Evolutionary conservation across 2,797 vertebrate species (phyloP), one percentile per base, ranked within the genome.

Genomic region (Dryobates pubescens): DNA sequence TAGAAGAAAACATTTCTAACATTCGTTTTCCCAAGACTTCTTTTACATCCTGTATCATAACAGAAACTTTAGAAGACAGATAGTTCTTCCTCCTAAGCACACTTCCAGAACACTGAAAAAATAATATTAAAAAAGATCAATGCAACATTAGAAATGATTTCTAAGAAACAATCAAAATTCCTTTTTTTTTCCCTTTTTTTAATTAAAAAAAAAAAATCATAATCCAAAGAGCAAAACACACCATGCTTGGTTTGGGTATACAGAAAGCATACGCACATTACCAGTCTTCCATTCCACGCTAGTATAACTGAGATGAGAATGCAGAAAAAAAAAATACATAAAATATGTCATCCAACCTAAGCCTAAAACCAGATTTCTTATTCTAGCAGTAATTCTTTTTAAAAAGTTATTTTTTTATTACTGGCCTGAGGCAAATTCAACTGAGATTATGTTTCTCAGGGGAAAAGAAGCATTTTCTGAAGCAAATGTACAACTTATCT

Each of bases 371-470:
- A 49, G 17, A 67, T 32, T 75, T 74, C 77, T 74, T 80, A 56
- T 84, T 84, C 18, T 62, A 79, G 47, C 18, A 80, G 69, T 43
- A 76, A 90, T 54, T 81, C 16, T 69, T 82, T 71, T 82, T 3
- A 3, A 36, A 47, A 71, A 30, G n/a, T 79, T 74, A 67, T 58
- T 61, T 26, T 26, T 82, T 63, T 63, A 82, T 92, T 90, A 93
- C 36, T 84, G 45, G 45, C 29, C 51, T 59, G 72, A 93, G 78
- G 65, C 45, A 92, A 93, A 88, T 72, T 86, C 80, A 88, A 56
- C 27, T 13, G 26, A 88, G 58, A 70, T 68, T 85, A 90, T 85
- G 59, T 7, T 82, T 85, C 91, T 83, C 74, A 54, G 54, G 81
- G 75, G 95, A 73, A 82, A 88, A 84, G 32, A 69, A 75, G 64